Conservation (phyloP, 2,888 invertebrate genomes). For the Caenorhabditis zanzibari region DNA sequence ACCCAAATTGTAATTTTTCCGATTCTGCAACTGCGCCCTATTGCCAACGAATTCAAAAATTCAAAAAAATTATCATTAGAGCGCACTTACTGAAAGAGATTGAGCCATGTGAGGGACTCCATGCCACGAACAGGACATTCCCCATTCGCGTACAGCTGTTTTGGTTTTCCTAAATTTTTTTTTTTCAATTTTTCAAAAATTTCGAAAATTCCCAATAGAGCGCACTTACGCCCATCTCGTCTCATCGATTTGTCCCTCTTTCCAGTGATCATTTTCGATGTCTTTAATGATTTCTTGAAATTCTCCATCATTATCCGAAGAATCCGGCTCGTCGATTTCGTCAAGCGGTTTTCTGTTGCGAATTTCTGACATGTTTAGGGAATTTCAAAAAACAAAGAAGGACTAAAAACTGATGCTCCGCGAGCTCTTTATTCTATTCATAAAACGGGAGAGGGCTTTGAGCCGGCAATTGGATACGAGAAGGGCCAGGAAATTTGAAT, state of each 20-base stretch:
- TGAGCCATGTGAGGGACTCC: conserved; percentile 66
- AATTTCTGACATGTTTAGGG: conserved; percentile 40
- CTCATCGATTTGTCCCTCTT: conserved; percentile 33
- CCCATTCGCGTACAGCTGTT: conserved; percentile 57
- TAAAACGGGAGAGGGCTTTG: no score
- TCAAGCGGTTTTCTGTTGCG: conserved; percentile 41
- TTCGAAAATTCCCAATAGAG: background rate
- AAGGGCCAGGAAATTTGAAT: conserved; percentile 61
- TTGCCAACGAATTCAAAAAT: no score
- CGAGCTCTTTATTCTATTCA: no score
- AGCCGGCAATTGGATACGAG: conserved; percentile 27
- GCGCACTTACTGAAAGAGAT: conserved; percentile 45
- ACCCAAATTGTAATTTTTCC: no score
- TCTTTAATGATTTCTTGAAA: conserved; percentile 61
- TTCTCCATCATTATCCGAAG: conserved; percentile 40
- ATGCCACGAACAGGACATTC: conserved; percentile 60
- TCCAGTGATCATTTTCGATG: conserved; percentile 57
- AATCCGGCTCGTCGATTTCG: conserved; percentile 15
- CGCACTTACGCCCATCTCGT: conserved; percentile 54
- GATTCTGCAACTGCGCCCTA: no score
- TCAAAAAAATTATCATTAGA: background rate
- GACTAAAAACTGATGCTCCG: background rate
- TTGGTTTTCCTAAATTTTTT: conserved; percentile 57
- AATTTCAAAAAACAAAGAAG: conserved; percentile 20
- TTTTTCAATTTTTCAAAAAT: background rate